Conservation (phyloP, 2,888 invertebrate genomes). For the Caenorhabditis sp. region DNA sequence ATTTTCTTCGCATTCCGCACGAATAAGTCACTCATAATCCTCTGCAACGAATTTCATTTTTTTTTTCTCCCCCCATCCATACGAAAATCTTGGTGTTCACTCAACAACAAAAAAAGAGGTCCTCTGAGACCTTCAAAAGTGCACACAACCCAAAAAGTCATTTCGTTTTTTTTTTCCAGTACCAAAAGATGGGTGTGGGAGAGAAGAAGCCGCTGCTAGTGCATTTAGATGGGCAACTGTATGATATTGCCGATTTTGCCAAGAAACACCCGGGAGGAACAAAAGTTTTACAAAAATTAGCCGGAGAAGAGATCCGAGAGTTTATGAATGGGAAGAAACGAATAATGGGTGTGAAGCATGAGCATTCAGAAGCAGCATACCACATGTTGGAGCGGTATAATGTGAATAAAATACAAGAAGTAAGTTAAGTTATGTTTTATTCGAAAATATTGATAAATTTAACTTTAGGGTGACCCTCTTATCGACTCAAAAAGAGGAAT, state of each 20-base stretch:
- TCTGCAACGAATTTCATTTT: neutral
- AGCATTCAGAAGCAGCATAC: constrained; percentile 67
- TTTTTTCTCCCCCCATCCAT: neutral
- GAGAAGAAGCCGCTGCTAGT: constrained; percentile 60
- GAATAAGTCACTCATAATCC: too few relatives aligned
- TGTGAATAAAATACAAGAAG: constrained; percentile 60
- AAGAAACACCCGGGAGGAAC: constrained; percentile 67
- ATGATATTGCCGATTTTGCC: constrained; percentile 64
- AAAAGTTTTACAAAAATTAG: constrained; percentile 59
- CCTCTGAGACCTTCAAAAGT: neutral
- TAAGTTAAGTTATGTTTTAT: neutral
- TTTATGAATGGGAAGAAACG: constrained; percentile 60
- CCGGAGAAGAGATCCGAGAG: constrained; percentile 60
- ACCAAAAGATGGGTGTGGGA: constrained; percentile 19
- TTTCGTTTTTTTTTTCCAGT: neutral
- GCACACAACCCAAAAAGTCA: neutral
- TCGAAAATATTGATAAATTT: neutral
- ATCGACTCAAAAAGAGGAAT: constrained; percentile 72
- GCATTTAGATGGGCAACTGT: constrained; percentile 55
- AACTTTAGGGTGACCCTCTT: constrained; percentile 70
- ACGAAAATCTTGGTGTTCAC: neutral
- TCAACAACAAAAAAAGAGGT: neutral
- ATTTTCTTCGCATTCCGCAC: neutral
- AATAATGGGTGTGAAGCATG: constrained; percentile 63
- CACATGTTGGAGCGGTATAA: constrained; percentile 65